Evolutionary conservation across 2,113 vertebrate species (phyloP).

Genomic region (Nestor notabilis): DNA sequence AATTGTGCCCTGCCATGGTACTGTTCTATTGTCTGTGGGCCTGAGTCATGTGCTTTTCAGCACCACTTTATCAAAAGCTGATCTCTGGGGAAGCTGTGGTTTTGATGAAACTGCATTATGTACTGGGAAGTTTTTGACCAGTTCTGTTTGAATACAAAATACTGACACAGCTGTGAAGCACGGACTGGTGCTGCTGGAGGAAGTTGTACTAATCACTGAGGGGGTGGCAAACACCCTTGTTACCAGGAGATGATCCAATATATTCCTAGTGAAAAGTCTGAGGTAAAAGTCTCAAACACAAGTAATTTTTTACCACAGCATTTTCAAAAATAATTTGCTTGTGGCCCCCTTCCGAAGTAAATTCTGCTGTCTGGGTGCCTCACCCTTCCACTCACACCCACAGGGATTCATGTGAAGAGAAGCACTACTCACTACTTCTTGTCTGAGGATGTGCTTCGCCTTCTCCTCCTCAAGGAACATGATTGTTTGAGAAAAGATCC

Average conservation of each 20-base stretch:
- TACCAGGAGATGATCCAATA: neutral
- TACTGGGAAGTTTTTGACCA: neutral
- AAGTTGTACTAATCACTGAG: neutral
- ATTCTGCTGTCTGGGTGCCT: neutral
- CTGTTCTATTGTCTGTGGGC: neutral
- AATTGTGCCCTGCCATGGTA: accelerated
- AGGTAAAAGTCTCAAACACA: neutral
- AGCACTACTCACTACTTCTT: neutral
- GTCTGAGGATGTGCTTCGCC: neutral
- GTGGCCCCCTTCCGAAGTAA: neutral
- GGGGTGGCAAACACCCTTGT: neutral
- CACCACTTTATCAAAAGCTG: neutral
- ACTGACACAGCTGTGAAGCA: neutral
- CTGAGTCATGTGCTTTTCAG: neutral
- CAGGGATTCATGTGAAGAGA: neutral
- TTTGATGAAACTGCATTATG: neutral
- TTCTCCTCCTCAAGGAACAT: neutral
- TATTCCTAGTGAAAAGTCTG: neutral
- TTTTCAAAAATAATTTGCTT: neutral
- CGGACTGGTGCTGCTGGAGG: neutral
- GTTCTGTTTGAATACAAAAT: neutral
- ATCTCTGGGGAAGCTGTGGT: neutral
- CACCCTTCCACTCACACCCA: accelerated
- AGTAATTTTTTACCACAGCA: neutral
- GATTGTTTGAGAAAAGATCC: neutral